Evolutionary conservation across 2,797 vertebrate species (phyloP).

Genomic region (Aeoliscus strigatus): DNA sequence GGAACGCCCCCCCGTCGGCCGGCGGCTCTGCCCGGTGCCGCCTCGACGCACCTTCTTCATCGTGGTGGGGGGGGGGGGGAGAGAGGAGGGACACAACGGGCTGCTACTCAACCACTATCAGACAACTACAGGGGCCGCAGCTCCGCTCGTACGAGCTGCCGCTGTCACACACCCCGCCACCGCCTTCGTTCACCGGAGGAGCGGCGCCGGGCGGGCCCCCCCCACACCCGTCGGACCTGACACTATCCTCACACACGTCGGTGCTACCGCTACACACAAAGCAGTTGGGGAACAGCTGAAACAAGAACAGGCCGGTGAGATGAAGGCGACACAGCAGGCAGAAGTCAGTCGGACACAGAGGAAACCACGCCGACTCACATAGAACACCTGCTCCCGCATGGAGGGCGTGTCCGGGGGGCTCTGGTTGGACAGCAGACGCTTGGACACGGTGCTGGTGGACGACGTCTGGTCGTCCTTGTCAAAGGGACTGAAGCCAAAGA

Average conservation of each 20-base stretch:
- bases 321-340: constrained; percentile 44
- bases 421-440: constrained; percentile 95
- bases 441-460: constrained; percentile 87
- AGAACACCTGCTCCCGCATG: constrained; percentile 96
- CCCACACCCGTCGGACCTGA: constrained; percentile 38
- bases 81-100: constrained; percentile 66
- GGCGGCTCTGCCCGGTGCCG: constrained; percentile 61
- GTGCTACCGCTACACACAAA: constrained; percentile 62
- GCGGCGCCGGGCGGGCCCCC: constrained; percentile 26
- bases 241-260: constrained; percentile 48
- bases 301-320: constrained; percentile 66
- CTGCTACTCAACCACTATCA: constrained; percentile 70
- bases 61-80: constrained; percentile 67
- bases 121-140: constrained; percentile 72
- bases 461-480: constrained; percentile 96
- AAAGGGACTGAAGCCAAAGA: constrained; percentile 79
- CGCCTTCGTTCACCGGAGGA: constrained; percentile 32
- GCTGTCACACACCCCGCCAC: constrained; percentile 42
- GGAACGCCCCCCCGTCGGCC: constrained; percentile 76
- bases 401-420: constrained; percentile 97
- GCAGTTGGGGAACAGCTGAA: constrained; percentile 68
- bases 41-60: constrained; percentile 53
- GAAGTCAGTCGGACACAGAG: constrained; percentile 24
- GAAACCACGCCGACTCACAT: constrained; percentile 80
- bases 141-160: constrained; percentile 53